phyloP scores from a whole-genome alignment of 2,797 vertebrate genomes.

The Malacoraja senta region DNA sequence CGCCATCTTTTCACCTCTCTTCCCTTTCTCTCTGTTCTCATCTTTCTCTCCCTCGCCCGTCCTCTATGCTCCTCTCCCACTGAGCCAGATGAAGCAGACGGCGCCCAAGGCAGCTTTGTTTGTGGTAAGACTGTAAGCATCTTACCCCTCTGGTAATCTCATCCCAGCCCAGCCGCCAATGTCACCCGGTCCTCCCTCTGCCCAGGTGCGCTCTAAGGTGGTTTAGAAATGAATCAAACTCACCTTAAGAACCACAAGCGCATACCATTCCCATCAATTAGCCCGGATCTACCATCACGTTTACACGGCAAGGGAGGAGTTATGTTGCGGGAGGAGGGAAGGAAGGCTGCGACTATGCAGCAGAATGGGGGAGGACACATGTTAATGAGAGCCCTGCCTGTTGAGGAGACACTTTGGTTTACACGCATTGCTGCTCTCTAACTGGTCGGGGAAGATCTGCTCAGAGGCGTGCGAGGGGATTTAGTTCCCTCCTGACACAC shows the following conservation, averaged over 20 bases:
- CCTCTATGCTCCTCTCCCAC: not conserved
- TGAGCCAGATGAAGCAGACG: slow-evolving; percentile 42
- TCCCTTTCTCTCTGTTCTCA: not conserved
- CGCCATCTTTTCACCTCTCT: slow-evolving; percentile 39
- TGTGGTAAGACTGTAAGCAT: slow-evolving; percentile 51
- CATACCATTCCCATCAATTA: slow-evolving; percentile 45
- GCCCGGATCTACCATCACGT: slow-evolving; percentile 49
- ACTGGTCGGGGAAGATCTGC: not conserved
- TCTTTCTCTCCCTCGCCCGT: not conserved
- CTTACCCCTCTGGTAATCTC: slow-evolving; percentile 57
- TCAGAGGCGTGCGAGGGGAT: not conserved
- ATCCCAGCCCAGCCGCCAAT: slow-evolving; percentile 40
- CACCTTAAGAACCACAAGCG: slow-evolving; percentile 46
- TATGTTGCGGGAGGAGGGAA: not conserved
- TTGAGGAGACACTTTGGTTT: not conserved
- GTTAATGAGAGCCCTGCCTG: not conserved
- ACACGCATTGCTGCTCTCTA: not conserved
- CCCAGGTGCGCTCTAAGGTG: slow-evolving; percentile 49
- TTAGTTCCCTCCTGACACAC: not conserved
- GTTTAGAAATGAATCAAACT: slow-evolving; percentile 46
- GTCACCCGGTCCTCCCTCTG: slow-evolving; percentile 44
- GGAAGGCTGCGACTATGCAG: not conserved
- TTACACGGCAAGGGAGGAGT: slow-evolving; percentile 42
- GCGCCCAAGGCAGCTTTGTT: slow-evolving; percentile 44
- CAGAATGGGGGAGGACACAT: no score